Base-by-base conservation (phyloP, 2,113 vertebrate species). In the Zootoca vivipara region DNA sequence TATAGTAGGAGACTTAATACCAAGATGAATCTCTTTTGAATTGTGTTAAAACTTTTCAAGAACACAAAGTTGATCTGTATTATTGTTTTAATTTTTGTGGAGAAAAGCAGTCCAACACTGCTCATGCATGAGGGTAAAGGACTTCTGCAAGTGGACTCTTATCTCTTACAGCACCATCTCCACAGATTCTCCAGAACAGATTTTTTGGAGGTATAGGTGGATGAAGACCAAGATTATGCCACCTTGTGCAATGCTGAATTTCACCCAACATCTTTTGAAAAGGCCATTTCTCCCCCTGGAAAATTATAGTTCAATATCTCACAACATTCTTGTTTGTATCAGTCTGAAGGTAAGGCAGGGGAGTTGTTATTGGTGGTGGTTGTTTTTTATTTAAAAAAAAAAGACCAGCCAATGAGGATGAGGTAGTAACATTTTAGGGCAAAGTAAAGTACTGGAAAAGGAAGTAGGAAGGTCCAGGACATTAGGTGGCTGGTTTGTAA, bases 311-410 rank as follows among this genome's bases (percentile, higher is more conserved):
- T 79, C 82, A 62, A 92, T 89, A 96, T 96, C 93, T 92, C 80
- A 94, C 95, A 90, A 89, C 72, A 87, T 62, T 26, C 62, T 93
- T 93, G 70, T 38, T 75, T 73, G 28, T 46, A 91, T 89, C 67
- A 82, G 83, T 90, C 0, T 0, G 81, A 87, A 26, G 33, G 93
- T 52, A 9, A 52, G 46, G 46, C 46, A 52, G 9, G 46, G 10
- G 46, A 52, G 9, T 46, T 46, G 46, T 9, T 8, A 46, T 46
- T 9, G 42, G 42, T 91, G n/a, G n/a, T n/a, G n/a, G n/a, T 24
- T n/a, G 81, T 91, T 90, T 87, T 40, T 42, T 65, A 85, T 95
- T 96, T n/a, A n/a, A n/a, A n/a, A 88, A 94, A 93, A 95, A 93
- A 86, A 79, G 5, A 56, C 30, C 30, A 58, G 1, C 40, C 0